Percentiles rank a stretch among this genome's conserved stretches.
phyloP scores from a whole-genome alignment of 2,113 vertebrate genomes.

The Cebus imitator region DNA sequence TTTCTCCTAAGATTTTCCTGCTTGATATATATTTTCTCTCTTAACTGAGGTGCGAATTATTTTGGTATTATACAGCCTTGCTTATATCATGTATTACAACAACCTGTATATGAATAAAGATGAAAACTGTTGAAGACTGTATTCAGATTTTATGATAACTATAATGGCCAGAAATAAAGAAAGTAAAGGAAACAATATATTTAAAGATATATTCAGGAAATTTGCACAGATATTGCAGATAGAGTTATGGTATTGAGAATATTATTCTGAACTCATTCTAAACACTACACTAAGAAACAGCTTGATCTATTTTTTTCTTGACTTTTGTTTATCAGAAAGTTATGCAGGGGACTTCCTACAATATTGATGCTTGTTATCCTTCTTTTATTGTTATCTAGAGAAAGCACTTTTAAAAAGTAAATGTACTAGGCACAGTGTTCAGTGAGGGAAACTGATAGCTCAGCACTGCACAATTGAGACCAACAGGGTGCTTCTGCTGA shows the following conservation, averaged over 20 bases:
- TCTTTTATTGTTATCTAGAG: conserved; percentile 25
- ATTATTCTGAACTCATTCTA: neutral
- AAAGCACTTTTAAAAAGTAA: conserved; percentile 18
- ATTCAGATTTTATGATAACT: neutral
- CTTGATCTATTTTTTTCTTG: neutral
- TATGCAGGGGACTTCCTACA: neutral
- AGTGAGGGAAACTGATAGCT: neutral
- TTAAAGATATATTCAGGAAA: neutral
- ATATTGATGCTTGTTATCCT: conserved; percentile 1
- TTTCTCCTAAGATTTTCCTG: neutral
- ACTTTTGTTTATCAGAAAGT: neutral
- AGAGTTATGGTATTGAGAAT: neutral
- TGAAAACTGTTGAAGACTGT: neutral
- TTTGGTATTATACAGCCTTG: neutral
- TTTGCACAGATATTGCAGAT: neutral
- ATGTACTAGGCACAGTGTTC: neutral
- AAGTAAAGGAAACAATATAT: neutral
- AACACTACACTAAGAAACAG: neutral
- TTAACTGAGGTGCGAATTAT: neutral
- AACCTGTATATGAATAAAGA: neutral
- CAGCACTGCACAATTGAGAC: neutral
- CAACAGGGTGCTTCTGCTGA: neutral
- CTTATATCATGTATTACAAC: neutral
- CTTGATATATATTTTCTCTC: neutral
- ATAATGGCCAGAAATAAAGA: neutral